phyloP scores from a whole-genome alignment of 2,888 invertebrate species.

The Dynastes maya region DNA sequence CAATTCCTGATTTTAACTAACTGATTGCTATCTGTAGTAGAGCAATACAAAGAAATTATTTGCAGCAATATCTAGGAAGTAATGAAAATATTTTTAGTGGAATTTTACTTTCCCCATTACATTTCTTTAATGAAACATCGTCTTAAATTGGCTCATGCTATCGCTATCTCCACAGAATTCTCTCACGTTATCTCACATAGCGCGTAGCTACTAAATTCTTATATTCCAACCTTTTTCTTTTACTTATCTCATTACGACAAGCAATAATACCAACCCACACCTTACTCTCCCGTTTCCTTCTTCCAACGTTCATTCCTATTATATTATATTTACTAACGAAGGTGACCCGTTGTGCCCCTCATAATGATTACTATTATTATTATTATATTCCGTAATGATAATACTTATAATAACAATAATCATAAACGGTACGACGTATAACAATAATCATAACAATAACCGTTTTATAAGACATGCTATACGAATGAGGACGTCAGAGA shows the following conservation, averaged over 20 bases:
- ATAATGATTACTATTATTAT: constrained; percentile 15
- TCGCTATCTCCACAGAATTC: too few relatives aligned
- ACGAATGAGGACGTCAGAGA: constrained; percentile 61
- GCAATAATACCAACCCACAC: constrained; percentile 2
- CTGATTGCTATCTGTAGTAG: too few relatives aligned
- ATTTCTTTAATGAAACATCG: too few relatives aligned
- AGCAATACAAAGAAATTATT: too few relatives aligned
- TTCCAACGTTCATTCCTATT: not conserved
- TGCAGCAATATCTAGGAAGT: too few relatives aligned
- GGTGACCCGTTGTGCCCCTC: constrained; percentile 7
- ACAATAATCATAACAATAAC: constrained; percentile 69
- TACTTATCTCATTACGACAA: not conserved
- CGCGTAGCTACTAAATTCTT: too few relatives aligned
- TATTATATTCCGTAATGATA: constrained; percentile 34
- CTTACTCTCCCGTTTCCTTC: too few relatives aligned
- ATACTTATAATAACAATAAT: constrained; percentile 29
- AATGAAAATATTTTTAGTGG: too few relatives aligned
- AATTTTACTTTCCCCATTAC: too few relatives aligned
- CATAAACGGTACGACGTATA: constrained; percentile 56
- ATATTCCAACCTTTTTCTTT: not conserved
- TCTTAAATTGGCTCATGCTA: too few relatives aligned
- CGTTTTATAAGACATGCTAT: constrained; percentile 66
- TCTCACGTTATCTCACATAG: too few relatives aligned
- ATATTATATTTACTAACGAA: constrained; percentile 21
- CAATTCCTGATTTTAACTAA: too few relatives aligned